These are phyloP conservation scores for Crax fasciolata DNA, from an alignment of 2,797 vertebrate species.

Conservation along the genomic window DNA sequence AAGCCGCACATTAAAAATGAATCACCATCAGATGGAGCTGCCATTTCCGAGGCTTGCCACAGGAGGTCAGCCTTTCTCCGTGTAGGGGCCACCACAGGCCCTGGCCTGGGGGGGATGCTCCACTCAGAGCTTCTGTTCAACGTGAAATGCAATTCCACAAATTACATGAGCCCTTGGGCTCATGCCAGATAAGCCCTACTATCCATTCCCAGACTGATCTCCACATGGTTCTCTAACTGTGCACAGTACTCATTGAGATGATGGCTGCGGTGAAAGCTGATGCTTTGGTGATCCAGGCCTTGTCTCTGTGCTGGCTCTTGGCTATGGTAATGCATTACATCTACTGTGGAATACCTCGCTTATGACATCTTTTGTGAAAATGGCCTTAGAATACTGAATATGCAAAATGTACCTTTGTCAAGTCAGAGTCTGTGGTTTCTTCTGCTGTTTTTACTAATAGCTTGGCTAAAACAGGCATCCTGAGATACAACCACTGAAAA, in stretches of 20 bases:
- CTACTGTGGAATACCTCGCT: background rate
- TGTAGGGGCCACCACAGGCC: background rate
- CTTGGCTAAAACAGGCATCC: background rate
- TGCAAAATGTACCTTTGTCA: background rate
- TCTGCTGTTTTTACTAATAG: background rate
- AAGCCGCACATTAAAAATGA: background rate
- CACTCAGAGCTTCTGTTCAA: background rate
- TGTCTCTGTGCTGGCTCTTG: background rate
- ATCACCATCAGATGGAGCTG: background rate
- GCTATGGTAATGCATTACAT: background rate
- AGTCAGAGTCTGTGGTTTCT: background rate
- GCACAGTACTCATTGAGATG: background rate
- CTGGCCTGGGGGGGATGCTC: background rate
- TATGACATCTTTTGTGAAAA: background rate
- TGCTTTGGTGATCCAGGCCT: background rate
- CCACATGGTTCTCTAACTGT: background rate
- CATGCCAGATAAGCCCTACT: background rate
- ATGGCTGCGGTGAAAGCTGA: background rate
- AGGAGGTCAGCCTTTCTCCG: constrained; percentile 38
- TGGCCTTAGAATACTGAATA: background rate
- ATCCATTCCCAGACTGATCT: background rate
- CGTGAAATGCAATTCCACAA: background rate
- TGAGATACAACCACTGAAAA: background rate
- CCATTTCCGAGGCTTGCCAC: constrained; percentile 39
- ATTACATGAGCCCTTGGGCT: background rate